Evolutionary conservation across 1,140 invertebrate genomes (phyloP), one percentile per base, ranked within the genome.

Genomic region (Choristoneura fumiferana): DNA sequence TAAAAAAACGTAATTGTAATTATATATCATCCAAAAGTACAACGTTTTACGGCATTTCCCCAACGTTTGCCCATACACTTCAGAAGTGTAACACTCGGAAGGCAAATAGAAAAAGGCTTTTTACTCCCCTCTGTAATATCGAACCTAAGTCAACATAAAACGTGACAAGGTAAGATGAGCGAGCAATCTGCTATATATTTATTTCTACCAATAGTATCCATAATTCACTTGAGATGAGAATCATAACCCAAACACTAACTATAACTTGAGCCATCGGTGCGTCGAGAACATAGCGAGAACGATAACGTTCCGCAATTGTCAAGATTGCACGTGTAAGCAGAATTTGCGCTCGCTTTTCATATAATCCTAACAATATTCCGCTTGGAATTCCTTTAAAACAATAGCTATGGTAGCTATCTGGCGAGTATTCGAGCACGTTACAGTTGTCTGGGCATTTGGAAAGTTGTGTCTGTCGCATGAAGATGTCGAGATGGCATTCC

Each of bases 401-500:
- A 49, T 49, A 49, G 43, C 43, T 22, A 29, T 29, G 17, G 22
- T 15, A 17, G 13, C 13, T 40, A 40, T n/a, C 39, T 29, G 39
- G 15, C 10, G 39, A 29, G 18, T 12, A 49, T 49, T 22, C 17
- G 43, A 49, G 43, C 43, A 49, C 43, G 43, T 49, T 49, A 64
- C 62, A 64, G 43, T 60, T 60, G 63, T 57, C 57, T 29, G 29
- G 58, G 63, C 63, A 69, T 77, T 77, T 68, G 65, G 65, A 78
- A 84, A 83, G 72, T 78, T 78, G 74, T 70, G 59, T 73, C 59
- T 63, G 57, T 57, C 68, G 65, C 67, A 84, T 85, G 78, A 85
- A 85, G 82, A 87, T 78, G 78, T 83, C 69, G 73, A 59, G 73
- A 75, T 69, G 70, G 71, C 73, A 81, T 84, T 80, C 76, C 76